A percentile compares a stretch with the other conserved stretches of the same genome.
phyloP scores from a whole-genome alignment of 2,113 vertebrate genomes.

The Hemicordylus capensis region DNA sequence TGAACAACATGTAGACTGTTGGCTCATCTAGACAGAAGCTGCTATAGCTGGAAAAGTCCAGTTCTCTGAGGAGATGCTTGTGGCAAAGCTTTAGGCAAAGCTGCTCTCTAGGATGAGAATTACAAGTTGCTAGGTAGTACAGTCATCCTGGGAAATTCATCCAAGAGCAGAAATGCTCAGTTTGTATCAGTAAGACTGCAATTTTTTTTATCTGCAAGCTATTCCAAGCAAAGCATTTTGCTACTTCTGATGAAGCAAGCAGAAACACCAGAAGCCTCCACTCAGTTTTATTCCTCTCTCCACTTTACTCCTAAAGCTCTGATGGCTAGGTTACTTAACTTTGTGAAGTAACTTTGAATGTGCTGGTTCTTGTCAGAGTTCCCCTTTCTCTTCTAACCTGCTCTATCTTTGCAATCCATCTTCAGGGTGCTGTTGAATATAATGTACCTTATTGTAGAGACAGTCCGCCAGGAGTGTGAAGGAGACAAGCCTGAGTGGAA shows the following conservation, averaged over 20 bases:
- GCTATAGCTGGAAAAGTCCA: neutral
- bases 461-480: constrained; percentile 89
- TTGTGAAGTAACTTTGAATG: neutral
- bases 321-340: neutral
- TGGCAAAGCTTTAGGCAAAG: neutral
- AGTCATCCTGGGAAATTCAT: neutral
- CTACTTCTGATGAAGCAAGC: neutral
- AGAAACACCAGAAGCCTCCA: neutral
- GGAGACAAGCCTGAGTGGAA: constrained; percentile 91
- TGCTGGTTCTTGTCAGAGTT: neutral
- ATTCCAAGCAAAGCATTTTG: neutral
- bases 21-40: neutral
- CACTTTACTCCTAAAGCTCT: neutral
- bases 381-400: fast-evolving
- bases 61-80: neutral
- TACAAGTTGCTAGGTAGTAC: neutral
- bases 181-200: neutral
- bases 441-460: constrained; percentile 98
- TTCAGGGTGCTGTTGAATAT: constrained; percentile 94
- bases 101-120: neutral
- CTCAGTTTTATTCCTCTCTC: neutral
- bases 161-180: neutral
- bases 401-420: neutral
- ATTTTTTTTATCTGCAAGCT: too few species aligned
- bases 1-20: neutral